A percentile compares a stretch with the other conserved stretches of the same genome.
phyloP scores from a whole-genome alignment of 2,888 invertebrate genomes.

The Catocala sponsa region DNA sequence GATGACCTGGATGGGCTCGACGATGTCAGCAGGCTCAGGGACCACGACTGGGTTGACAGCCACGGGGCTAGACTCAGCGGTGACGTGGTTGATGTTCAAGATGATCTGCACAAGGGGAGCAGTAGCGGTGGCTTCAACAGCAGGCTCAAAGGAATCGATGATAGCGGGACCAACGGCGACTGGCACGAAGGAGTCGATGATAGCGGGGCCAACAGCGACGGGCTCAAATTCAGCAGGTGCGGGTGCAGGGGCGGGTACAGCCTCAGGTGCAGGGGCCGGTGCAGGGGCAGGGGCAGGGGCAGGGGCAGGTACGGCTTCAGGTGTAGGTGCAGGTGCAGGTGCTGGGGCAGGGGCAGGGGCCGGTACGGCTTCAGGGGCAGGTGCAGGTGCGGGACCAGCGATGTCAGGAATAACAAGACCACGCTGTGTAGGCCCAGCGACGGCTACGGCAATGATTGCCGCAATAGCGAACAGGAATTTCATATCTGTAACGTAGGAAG shows the following conservation, averaged over 20 bases:
- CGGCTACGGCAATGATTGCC: conserved; percentile 41
- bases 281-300: conserved; percentile 34
- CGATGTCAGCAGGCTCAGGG: conserved; percentile 20
- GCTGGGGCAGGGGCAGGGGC: conserved; percentile 32
- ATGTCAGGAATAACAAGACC: conserved; percentile 26
- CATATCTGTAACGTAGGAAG: conserved; percentile 25
- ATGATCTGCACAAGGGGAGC: conserved; percentile 55
- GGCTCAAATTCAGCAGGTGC: conserved; percentile 38
- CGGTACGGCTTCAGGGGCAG: conserved; percentile 36
- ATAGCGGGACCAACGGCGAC: conserved; percentile 24
- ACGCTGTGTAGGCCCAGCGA: conserved; percentile 42
- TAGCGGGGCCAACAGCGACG: conserved; percentile 24
- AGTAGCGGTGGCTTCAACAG: conserved; percentile 25
- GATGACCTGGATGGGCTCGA: conserved; percentile 12
- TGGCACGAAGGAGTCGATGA: conserved; percentile 38
- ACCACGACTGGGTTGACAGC: conserved; percentile 13
- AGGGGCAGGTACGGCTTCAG: conserved; percentile 4
- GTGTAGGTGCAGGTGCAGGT: conserved; percentile 2
- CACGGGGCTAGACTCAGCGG: conserved; percentile 23
- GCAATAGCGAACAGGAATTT: conserved; percentile 41
- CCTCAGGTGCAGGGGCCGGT: conserved; percentile 33
- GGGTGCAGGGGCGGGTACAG: conserved; percentile 23
- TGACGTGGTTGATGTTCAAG: conserved; percentile 51
- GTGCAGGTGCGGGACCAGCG: conserved; percentile 21
- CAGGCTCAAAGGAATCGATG: conserved; percentile 19